Percentiles rank a stretch among this genome's conserved stretches.
Conservation (phyloP, 2,113 vertebrate species). For the Noctilio leporinus region DNA sequence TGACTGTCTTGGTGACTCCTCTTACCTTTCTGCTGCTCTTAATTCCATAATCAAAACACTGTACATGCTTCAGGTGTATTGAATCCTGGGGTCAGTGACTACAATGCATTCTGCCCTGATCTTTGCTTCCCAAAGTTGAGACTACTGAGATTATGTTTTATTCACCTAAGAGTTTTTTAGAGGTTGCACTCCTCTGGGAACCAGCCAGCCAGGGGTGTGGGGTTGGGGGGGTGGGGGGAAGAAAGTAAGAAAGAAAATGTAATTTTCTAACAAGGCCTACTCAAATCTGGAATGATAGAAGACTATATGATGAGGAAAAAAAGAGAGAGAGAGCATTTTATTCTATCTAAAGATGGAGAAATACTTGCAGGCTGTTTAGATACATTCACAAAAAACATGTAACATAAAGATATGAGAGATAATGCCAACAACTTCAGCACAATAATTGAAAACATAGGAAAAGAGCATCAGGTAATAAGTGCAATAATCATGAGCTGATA, state of each 20-base stretch:
- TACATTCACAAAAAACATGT: background rate
- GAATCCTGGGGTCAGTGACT: background rate
- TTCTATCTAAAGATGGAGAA: background rate
- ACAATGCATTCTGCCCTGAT: background rate
- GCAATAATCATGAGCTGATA: background rate
- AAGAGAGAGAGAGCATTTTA: background rate
- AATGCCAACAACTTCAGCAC: background rate
- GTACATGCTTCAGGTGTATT: background rate
- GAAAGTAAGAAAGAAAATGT: background rate
- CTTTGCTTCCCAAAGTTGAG: background rate
- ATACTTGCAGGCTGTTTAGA: background rate
- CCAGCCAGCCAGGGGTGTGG: background rate
- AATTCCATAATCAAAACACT: background rate
- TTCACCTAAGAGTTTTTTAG: background rate
- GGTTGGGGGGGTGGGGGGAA: no score
- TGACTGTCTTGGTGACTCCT: background rate
- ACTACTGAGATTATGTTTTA: background rate
- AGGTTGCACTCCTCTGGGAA: conserved; percentile 12
- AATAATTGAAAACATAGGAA: background rate
- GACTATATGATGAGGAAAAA: background rate
- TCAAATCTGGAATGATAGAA: background rate
- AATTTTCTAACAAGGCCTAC: background rate
- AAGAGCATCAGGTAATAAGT: background rate
- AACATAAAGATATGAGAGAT: background rate
- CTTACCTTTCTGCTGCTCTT: background rate